Evolutionary conservation across 2,888 invertebrate species (phyloP).

Genomic region (Harpagoxenus sublaevis): DNA sequence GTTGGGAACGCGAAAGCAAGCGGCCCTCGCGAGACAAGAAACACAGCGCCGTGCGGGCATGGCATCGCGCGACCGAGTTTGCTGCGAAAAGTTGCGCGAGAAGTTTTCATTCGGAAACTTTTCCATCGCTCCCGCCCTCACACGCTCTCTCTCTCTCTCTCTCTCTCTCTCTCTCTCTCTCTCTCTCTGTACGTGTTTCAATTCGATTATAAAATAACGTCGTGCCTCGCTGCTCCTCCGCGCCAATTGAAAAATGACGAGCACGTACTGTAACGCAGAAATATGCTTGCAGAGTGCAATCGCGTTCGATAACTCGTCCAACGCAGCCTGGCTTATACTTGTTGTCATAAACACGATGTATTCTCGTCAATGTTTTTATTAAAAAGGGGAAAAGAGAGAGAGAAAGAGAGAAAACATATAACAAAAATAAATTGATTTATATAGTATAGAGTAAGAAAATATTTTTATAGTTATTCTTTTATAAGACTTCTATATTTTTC

Average conservation of each 20-base stretch:
- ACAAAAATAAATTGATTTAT: neutral
- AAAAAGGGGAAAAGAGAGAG: neutral
- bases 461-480: neutral
- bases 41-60: constrained; percentile 14
- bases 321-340: constrained; percentile 20
- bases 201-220: constrained; percentile 51
- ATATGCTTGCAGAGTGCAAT: constrained; percentile 35
- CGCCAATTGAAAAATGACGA: constrained; percentile 49
- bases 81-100: constrained; percentile 14
- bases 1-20: neutral
- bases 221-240: constrained; percentile 21
- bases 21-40: constrained; percentile 29
- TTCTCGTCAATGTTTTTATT: constrained; percentile 13
- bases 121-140: constrained; percentile 27
- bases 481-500: neutral
- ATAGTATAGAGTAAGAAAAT: neutral
- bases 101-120: constrained; percentile 45
- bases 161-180: neutral
- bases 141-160: neutral
- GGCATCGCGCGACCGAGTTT: constrained; percentile 35
- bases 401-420: neutral
- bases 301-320: constrained; percentile 36
- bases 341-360: constrained; percentile 32
- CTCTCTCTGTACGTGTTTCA: constrained; percentile 15
- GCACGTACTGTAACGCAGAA: constrained; percentile 39